phyloP scores from a whole-genome alignment of 2,113 vertebrate species.

The Forbesichthys papilliferus region DNA sequence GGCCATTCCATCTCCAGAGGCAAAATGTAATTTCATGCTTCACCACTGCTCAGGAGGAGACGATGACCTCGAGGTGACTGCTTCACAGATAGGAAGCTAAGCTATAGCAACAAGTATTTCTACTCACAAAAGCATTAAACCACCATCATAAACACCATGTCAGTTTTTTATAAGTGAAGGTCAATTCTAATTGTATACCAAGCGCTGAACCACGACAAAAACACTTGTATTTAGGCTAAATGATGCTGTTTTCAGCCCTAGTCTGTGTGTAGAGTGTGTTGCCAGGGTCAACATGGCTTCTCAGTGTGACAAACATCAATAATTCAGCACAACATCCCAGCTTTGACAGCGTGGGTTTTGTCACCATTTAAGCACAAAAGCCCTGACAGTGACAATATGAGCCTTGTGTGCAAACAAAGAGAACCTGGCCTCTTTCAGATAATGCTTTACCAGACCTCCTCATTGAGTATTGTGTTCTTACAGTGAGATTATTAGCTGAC shows the following conservation, averaged over 20 bases:
- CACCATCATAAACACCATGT: too few species aligned
- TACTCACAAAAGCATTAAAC: background rate
- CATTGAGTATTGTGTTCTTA: background rate
- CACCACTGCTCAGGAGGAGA: slow-evolving; percentile 49
- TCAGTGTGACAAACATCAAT: slow-evolving; percentile 55
- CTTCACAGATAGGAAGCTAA: slow-evolving; percentile 25
- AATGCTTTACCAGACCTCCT: background rate
- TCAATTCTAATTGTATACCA: too few species aligned
- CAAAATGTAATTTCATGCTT: slow-evolving; percentile 72
- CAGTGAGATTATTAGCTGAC: too few species aligned
- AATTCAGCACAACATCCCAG: slow-evolving; percentile 51
- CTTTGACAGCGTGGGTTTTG: slow-evolving; percentile 26
- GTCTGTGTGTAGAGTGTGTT: slow-evolving; percentile 25
- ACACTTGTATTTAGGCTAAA: background rate
- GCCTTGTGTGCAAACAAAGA: slow-evolving; percentile 22
- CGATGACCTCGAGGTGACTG: slow-evolving; percentile 50
- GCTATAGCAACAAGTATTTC: background rate
- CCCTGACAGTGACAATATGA: slow-evolving; percentile 2
- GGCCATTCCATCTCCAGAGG: slow-evolving; percentile 52
- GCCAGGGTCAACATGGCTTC: slow-evolving; percentile 36
- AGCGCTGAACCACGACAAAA: too few species aligned
- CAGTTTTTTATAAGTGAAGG: too few species aligned
- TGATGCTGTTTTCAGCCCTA: background rate
- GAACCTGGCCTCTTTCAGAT: background rate
- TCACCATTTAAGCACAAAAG: slow-evolving; percentile 30